A percentile compares a stretch with the other conserved stretches of the same genome.
These are phyloP conservation scores for Oscarella lobularis DNA, from an alignment of 37 sponge, comb jelly and placozoan species.

Conservation along the genomic window DNA sequence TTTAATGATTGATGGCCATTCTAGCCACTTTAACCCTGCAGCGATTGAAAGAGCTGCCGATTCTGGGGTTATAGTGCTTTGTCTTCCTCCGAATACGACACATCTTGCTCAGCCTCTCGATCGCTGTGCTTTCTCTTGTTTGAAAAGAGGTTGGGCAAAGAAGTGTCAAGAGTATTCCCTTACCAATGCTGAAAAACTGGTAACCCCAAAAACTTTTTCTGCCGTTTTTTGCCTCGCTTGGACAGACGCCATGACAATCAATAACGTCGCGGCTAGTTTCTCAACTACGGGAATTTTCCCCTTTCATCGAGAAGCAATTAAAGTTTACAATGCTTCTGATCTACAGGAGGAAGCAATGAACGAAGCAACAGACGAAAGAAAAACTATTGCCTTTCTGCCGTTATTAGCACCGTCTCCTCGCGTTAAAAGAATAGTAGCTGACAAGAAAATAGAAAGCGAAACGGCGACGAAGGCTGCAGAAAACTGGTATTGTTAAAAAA, in stretches of 20 bases:
- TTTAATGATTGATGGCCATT: conserved; percentile 54
- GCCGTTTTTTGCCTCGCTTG: conserved; percentile 21
- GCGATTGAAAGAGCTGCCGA: conserved; percentile 25
- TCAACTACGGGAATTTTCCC: conserved; percentile 1
- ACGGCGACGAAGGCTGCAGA: too few species aligned
- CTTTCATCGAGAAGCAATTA: not conserved
- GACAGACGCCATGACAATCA: conserved; percentile 20
- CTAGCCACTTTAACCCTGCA: conserved; percentile 28
- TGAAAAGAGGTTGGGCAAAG: conserved; percentile 25
- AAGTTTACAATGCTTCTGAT: too few species aligned
- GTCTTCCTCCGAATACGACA: conserved; percentile 48
- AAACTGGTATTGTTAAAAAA: too few species aligned
- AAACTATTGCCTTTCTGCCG: too few species aligned
- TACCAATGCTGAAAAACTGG: conserved; percentile 18
- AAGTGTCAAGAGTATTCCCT: conserved; percentile 11
- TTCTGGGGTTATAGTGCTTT: conserved; percentile 17
- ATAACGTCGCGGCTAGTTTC: conserved; percentile 30
- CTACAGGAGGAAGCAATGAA: too few species aligned
- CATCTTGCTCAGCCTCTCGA: conserved; percentile 58
- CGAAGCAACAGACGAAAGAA: too few species aligned
- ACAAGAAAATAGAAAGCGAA: too few species aligned
- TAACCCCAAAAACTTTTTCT: conserved; percentile 12
- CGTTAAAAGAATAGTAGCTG: too few species aligned
- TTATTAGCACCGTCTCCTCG: too few species aligned
- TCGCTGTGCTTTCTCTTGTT: conserved; percentile 22